Evolutionary conservation across 2,113 vertebrate species (phyloP).

Genomic region (Thamnaconus septentrionalis): DNA sequence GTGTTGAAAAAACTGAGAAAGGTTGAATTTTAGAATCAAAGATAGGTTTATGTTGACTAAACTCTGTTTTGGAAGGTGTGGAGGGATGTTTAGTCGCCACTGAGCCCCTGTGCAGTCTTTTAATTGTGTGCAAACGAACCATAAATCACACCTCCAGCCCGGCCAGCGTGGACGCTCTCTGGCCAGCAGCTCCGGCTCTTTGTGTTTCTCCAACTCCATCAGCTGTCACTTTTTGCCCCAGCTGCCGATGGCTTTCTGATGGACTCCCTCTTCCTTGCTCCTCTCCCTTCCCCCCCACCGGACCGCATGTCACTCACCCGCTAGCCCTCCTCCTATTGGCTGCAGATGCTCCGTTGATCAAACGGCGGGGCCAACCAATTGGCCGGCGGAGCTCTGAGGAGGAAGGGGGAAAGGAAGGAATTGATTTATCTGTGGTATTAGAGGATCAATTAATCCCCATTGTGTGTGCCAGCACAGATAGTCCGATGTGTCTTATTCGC

Average conservation of each 20-base stretch:
- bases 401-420: conserved; percentile 60
- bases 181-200: conserved; percentile 28
- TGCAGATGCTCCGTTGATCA: conserved; percentile 62
- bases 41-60: neutral
- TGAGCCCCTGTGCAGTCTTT: no score
- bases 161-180: conserved; percentile 7
- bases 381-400: conserved; percentile 61
- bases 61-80: neutral
- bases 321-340: conserved; percentile 62
- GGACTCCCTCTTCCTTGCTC: conserved; percentile 63
- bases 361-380: conserved; percentile 59
- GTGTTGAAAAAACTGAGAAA: neutral
- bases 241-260: conserved; percentile 71
- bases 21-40: neutral
- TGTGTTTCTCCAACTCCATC: conserved; percentile 32
- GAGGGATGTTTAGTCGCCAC: no score
- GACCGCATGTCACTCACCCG: conserved; percentile 53
- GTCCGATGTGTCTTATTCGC: conserved; percentile 77
- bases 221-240: conserved; percentile 45
- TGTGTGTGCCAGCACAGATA: conserved; percentile 83
- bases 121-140: no score
- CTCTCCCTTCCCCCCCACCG: conserved; percentile 25
- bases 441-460: conserved; percentile 84
- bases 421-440: conserved; percentile 85
- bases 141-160: neutral